Conservation (phyloP, 2,797 vertebrate species). For the Bucorvus abyssinicus region DNA sequence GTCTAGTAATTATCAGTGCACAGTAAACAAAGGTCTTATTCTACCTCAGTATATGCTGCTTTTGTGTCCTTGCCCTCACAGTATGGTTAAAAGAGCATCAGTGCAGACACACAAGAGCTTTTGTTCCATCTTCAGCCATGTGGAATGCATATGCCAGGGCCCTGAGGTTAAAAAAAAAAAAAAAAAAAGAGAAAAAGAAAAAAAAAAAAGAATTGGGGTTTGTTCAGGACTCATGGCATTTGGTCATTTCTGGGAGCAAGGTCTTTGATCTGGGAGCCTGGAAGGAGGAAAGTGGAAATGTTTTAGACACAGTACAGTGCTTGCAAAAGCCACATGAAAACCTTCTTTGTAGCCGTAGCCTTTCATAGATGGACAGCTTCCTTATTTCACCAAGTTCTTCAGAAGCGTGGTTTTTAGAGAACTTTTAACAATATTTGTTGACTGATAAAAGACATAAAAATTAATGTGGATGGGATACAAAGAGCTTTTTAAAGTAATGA, state of each 20-base stretch:
- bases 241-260: conserved; percentile 78
- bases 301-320: conserved; percentile 73
- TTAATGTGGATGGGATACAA: conserved; percentile 37
- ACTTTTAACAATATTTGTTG: conserved; percentile 58
- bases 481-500: conserved; percentile 19
- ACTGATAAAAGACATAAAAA: conserved; percentile 44
- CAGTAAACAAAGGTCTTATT: conserved; percentile 50
- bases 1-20: not conserved
- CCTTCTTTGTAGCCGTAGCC: conserved; percentile 79
- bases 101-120: conserved; percentile 72
- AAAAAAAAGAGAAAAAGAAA: rapidly evolving
- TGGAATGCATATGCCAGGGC: conserved; percentile 88
- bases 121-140: conserved; percentile 86
- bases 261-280: conserved; percentile 79
- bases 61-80: conserved; percentile 39
- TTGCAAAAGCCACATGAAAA: conserved; percentile 85
- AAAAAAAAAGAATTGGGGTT: conserved; percentile 64
- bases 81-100: conserved; percentile 53
- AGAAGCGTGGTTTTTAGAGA: not conserved
- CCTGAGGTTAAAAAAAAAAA: conserved; percentile 47
- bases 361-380: conserved; percentile 79
- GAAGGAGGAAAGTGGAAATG: conserved; percentile 77
- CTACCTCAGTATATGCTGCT: not conserved
- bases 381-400: conserved; percentile 72
- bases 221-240: conserved; percentile 79